Evolutionary conservation across 2,113 vertebrate species (phyloP).

Genomic region (Podarcis cretensis): DNA sequence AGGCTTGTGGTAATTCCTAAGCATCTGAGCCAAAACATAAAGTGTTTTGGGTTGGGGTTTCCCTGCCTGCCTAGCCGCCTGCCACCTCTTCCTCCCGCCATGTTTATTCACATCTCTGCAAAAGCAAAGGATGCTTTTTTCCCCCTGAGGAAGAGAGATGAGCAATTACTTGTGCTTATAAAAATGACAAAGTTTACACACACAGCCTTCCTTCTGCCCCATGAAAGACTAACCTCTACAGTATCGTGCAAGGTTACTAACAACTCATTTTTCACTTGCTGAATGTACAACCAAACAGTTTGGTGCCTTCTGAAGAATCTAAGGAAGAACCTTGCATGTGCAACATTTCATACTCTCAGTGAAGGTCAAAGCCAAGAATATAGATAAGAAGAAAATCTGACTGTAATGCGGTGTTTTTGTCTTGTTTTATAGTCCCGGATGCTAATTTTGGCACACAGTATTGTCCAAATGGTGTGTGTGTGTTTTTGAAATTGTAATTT

Average conservation of each 20-base stretch:
- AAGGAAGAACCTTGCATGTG: constrained; percentile 1
- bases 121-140: constrained; percentile 35
- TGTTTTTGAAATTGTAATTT: neutral
- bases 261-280: constrained; percentile 23
- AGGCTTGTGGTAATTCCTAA: neutral
- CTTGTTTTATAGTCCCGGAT: constrained; percentile 1
- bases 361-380: constrained; percentile 39
- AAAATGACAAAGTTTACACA: constrained; percentile 38
- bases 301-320: constrained; percentile 28
- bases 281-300: neutral
- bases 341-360: constrained; percentile 35
- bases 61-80: too few relatives aligned
- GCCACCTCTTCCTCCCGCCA: too few relatives aligned
- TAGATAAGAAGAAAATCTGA: neutral
- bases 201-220: neutral
- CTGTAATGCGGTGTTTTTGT: neutral
- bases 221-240: neutral
- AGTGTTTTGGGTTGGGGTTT: constrained; percentile 11
- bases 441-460: neutral
- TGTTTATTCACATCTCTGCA: constrained; percentile 36
- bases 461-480: neutral
- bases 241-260: neutral
- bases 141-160: constrained; percentile 23
- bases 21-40: neutral
- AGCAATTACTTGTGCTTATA: constrained; percentile 48